Evolutionary conservation across 2,797 vertebrate genomes (phyloP).

Genomic region (Gymnothorax javanicus): DNA sequence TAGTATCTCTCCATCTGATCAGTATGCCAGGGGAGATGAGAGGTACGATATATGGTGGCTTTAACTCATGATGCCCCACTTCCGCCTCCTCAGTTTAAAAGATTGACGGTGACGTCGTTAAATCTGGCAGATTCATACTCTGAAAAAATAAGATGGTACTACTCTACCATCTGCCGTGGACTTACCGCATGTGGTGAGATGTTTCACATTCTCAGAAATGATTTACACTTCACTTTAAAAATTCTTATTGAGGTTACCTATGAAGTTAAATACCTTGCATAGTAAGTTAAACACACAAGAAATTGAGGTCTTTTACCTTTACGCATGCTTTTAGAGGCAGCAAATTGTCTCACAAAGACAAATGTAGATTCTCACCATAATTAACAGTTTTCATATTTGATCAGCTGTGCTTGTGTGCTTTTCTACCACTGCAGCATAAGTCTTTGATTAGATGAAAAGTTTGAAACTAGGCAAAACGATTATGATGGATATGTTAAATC

Average conservation of each 20-base stretch:
- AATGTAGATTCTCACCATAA: slow-evolving; percentile 62
- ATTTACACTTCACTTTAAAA: slow-evolving; percentile 46
- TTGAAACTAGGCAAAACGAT: slow-evolving; percentile 39
- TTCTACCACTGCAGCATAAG: slow-evolving; percentile 55
- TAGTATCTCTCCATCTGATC: slow-evolving; percentile 36
- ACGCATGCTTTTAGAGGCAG: slow-evolving; percentile 46
- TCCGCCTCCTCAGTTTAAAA: slow-evolving; percentile 47
- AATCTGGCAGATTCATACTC: slow-evolving; percentile 29
- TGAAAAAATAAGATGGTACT: slow-evolving; percentile 56
- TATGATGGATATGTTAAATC: neutral
- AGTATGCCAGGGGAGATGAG: slow-evolving; percentile 39
- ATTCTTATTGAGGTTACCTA: slow-evolving; percentile 40
- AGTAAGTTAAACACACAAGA: slow-evolving; percentile 58
- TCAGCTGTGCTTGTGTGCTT: slow-evolving; percentile 57
- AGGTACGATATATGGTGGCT: slow-evolving; percentile 42
- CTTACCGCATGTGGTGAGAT: neutral
- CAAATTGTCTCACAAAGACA: slow-evolving; percentile 55
- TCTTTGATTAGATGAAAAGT: slow-evolving; percentile 48
- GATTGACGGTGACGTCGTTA: slow-evolving; percentile 48
- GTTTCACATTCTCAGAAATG: slow-evolving; percentile 39
- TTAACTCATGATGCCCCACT: slow-evolving; percentile 18
- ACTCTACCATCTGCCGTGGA: slow-evolving; percentile 52
- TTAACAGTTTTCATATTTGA: slow-evolving; percentile 66
- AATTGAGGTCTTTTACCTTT: slow-evolving; percentile 54
- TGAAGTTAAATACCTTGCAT: slow-evolving; percentile 50